Percentiles rank a stretch among this genome's conserved stretches.
Conservation (phyloP, 2,888 invertebrate genomes). For the Petrolisthes cinctipes region DNA sequence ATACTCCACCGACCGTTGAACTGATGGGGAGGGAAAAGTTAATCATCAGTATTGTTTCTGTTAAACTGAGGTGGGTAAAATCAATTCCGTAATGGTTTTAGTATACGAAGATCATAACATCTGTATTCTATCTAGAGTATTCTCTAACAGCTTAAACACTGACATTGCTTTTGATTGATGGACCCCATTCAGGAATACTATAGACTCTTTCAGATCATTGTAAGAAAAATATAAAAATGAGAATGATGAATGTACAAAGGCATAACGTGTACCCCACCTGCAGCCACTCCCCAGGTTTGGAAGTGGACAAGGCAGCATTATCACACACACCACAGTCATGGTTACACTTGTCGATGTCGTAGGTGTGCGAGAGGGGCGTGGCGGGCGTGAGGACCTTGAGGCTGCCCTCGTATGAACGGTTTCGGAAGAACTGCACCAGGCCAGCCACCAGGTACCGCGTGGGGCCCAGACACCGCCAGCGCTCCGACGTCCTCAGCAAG, state of each 20-base stretch:
- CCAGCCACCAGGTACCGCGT: slow-evolving; percentile 84
- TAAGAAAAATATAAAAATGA: too few species aligned
- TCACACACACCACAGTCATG: slow-evolving; percentile 48
- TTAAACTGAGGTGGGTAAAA: not conserved
- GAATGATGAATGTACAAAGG: too few species aligned
- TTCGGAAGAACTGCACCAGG: slow-evolving; percentile 41
- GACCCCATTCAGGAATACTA: too few species aligned
- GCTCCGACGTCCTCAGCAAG: slow-evolving; percentile 83
- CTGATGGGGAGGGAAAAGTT: slow-evolving; percentile 20
- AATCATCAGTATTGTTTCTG: not conserved
- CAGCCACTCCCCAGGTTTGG: slow-evolving; percentile 82
- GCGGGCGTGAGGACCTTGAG: slow-evolving; percentile 47
- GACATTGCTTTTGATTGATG: not conserved
- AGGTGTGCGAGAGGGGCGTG: slow-evolving; percentile 30
- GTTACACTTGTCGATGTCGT: slow-evolving; percentile 32
- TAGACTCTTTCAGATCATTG: too few species aligned
- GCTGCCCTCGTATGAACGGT: slow-evolving; percentile 67
- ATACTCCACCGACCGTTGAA: slow-evolving; percentile 81
- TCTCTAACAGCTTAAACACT: not conserved
- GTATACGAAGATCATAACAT: not conserved
- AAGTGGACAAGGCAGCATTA: slow-evolving; percentile 69
- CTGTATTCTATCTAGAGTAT: not conserved
- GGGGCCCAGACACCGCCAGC: slow-evolving; percentile 88
- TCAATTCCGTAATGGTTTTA: not conserved
- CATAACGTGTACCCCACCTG: slow-evolving; percentile 74